Base-by-base conservation (phyloP, 37 sponge, comb jelly and placozoan genomes). In the Dysidea cf. avara region DNA sequence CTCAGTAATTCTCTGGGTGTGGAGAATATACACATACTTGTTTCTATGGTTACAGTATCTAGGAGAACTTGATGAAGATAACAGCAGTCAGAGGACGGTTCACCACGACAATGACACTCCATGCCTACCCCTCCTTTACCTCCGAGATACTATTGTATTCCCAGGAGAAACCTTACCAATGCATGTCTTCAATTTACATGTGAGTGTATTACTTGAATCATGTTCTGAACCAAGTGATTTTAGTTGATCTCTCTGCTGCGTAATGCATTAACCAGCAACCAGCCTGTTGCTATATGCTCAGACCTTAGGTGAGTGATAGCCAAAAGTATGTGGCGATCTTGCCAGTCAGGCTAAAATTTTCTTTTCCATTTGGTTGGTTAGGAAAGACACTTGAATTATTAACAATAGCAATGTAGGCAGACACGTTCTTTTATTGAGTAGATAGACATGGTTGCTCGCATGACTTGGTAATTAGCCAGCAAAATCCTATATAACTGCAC, bases 151-250 rank as follows among this genome's bases (percentile, higher is more conserved):
- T 34, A 78, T 93, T 1, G 82, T 93, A 18, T 81, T 93, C 74
- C 94, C 94, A 20, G 85, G 71, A 25, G 90, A 93, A 56, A 85
- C 94, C 22, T 75, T 93, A 24, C 94, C 94, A 18, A 69, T 93
- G 66, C 77, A 89, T 71, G 72, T 90, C 53, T 53, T 65, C 50
- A 74, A 85, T 24, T 74, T 81, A 36, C 83, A 90, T 26, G 89
- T 93, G 68, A 69, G 82, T 49, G n/a, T n/a, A n/a, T n/a, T n/a
- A n/a, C n/a, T n/a, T n/a, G 20, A 18, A 9, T n/a, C 12, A n/a
- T 58, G n/a, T 58, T 58, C 21, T 11, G 11, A 24, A n/a, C 25
- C 21, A 58, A 11, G 9, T 39, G 38, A 2, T 36, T 4, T 7
- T 58, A 84, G 85, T 37, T 56, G 21, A 84, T 84, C 24, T 58